A percentile compares a stretch with the other conserved stretches of the same genome.
Conservation (phyloP, 1,140 invertebrate genomes). For the Eurosta solidaginis region DNA sequence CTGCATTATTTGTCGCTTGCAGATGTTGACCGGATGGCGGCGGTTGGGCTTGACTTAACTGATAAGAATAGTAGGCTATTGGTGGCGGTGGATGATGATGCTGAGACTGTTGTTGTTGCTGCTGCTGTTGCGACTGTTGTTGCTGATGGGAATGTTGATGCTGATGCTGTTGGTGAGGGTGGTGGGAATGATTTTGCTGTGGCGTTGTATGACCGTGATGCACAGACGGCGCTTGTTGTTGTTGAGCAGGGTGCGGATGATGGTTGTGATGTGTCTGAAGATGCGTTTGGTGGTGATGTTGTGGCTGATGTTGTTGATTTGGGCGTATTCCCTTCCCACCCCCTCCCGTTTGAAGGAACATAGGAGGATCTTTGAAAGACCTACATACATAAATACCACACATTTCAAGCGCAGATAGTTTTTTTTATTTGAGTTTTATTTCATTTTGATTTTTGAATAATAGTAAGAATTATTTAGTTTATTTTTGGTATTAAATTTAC, state of each 20-base stretch:
- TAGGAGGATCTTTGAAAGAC: slow-evolving; percentile 57
- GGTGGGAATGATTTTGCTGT: slow-evolving; percentile 37
- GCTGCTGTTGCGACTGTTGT: slow-evolving; percentile 35
- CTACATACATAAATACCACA: slow-evolving; percentile 35
- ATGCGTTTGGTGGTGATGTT: slow-evolving; percentile 35
- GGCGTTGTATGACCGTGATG: slow-evolving; percentile 35
- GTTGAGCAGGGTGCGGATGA: slow-evolving; percentile 36
- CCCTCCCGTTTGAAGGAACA: slow-evolving; percentile 57
- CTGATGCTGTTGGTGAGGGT: slow-evolving; percentile 39
- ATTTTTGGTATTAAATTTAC: background rate
- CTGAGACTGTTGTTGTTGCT: slow-evolving; percentile 29
- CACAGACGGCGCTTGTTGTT: background rate
- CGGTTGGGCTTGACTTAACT: slow-evolving; percentile 30
- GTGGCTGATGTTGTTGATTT: slow-evolving; percentile 50
- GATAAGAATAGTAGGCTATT: slow-evolving; percentile 43
- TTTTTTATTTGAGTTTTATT: background rate
- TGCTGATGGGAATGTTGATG: slow-evolving; percentile 42
- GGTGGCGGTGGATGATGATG: slow-evolving; percentile 35
- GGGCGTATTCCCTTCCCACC: slow-evolving; percentile 58
- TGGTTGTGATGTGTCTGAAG: slow-evolving; percentile 37
- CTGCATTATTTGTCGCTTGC: slow-evolving; percentile 45
- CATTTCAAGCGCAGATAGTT: background rate
- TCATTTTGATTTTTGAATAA: background rate
- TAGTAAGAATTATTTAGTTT: background rate
- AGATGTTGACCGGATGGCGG: slow-evolving; percentile 37